Base-by-base conservation (phyloP, 2,888 invertebrate genomes). In the Caenorhabditis sp. region DNA sequence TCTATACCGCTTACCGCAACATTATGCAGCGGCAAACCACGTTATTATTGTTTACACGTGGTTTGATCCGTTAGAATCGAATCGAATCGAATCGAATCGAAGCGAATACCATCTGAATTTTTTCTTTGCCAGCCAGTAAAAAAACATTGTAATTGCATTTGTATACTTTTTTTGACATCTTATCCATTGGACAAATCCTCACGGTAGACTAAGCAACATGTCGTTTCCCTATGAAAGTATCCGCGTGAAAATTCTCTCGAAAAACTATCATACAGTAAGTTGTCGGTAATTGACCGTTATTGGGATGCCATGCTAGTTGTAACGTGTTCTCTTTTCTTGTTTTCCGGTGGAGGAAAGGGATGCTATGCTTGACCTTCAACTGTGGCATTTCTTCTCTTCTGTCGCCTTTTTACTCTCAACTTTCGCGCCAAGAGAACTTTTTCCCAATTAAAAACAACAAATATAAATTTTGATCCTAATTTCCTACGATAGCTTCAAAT, bases 281-380 rank as follows among this genome's bases (percentile, higher is more conserved):
- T n/a, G n/a, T n/a, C n/a, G n/a, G n/a, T 70, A 6, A 35, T 22
- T 47, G 47, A 47, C 32, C 40, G 50, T 64, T 64, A 18, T 11
- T 51, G 22, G 4, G 26, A 24, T 35, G 5, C 32, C 26, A n/a
- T 4, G 65, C 26, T n/a, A 67, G 35, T 40, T 9, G 40, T n/a
- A 67, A 26, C 58, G 70, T 65, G 62, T 64, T 74, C 71, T 64
- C 51, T 67, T n/a, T n/a, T 58, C 65, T 74, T 76, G 76, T 76
- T 76, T 76, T 67, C 67, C 67, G 67, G 76, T 60, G 70, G 56
- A 47, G 56, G 70, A n/a, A n/a, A n/a, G n/a, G n/a, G n/a, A n/a
- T n/a, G n/a, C n/a, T 72, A 65, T 72, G 74, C 74, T 74, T 67
- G 76, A 76, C 76, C 76, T 76, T 76, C 76, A 76, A 76, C 65